phyloP scores from a whole-genome alignment of 2,888 invertebrate genomes.

The Chymomyza fuscimana region DNA sequence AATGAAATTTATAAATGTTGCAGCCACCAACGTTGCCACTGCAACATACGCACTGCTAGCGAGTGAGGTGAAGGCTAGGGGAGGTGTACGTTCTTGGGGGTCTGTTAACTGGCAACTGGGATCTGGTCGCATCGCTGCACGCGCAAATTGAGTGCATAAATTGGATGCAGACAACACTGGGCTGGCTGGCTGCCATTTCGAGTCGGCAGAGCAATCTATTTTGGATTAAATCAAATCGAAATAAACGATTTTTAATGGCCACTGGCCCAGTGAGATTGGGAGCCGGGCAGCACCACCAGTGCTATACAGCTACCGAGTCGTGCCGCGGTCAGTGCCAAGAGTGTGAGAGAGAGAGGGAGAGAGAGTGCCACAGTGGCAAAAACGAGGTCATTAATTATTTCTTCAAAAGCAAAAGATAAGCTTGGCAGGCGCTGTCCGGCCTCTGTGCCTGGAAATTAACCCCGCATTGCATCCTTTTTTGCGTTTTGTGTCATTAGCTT shows the following conservation, averaged over 20 bases:
- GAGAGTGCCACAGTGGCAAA: constrained; percentile 69
- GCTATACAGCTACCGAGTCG: neutral
- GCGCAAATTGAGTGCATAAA: constrained; percentile 76
- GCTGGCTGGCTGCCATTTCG: neutral
- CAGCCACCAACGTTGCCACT: neutral
- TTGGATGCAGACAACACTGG: constrained; percentile 42
- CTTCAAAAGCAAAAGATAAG: constrained; percentile 78
- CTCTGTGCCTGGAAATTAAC: constrained; percentile 61
- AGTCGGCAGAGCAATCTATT: constrained; percentile 70
- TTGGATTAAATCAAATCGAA: constrained; percentile 80
- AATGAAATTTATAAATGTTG: constrained; percentile 78
- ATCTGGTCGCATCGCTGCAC: constrained; percentile 13
- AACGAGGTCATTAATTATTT: constrained; percentile 80
- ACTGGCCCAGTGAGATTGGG: constrained; percentile 22
- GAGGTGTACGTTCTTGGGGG: neutral
- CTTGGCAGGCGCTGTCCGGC: constrained; percentile 28
- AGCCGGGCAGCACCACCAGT: neutral
- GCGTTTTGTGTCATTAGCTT: constrained; percentile 74
- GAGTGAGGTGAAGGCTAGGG: neutral
- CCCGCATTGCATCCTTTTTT: constrained; percentile 31
- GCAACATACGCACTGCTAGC: neutral
- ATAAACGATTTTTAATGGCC: constrained; percentile 80
- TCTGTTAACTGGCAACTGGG: neutral
- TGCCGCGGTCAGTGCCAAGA: neutral
- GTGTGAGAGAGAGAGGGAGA: constrained; percentile 18